Conservation (phyloP, 2,797 vertebrate genomes). For the Microctenopoma lineatum region DNA sequence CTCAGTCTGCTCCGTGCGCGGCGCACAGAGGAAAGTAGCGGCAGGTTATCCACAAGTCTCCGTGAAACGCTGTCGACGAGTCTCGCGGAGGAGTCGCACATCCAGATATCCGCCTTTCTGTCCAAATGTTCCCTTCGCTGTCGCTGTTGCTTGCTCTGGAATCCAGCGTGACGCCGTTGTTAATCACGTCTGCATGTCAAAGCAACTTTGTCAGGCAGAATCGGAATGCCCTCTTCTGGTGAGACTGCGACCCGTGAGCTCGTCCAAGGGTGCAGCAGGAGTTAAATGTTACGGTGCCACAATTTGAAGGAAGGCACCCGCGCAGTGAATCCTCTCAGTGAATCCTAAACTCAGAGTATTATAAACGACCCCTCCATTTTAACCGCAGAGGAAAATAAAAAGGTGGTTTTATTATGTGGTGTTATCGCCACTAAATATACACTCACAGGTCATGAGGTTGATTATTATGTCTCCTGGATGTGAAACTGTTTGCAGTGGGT, state of each 20-base stretch:
- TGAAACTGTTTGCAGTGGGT: neutral
- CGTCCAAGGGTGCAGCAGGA: slow-evolving; percentile 39
- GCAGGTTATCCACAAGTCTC: slow-evolving; percentile 59
- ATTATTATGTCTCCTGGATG: neutral
- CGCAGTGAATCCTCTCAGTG: neutral
- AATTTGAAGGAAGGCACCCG: slow-evolving; percentile 6
- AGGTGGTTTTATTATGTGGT: neutral
- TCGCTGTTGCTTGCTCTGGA: slow-evolving; percentile 52
- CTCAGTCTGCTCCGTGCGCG: slow-evolving; percentile 64
- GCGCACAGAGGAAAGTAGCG: slow-evolving; percentile 63
- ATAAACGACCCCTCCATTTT: neutral
- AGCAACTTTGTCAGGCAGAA: slow-evolving; percentile 83
- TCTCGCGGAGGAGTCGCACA: slow-evolving; percentile 21
- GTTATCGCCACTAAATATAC: neutral
- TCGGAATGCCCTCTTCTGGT: slow-evolving; percentile 87
- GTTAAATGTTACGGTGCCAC: slow-evolving; percentile 23
- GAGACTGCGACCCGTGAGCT: slow-evolving; percentile 72
- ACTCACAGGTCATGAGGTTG: neutral
- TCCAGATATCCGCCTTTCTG: slow-evolving; percentile 59
- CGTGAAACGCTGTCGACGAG: slow-evolving; percentile 33
- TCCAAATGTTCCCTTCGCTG: slow-evolving; percentile 40
- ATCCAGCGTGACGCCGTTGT: slow-evolving; percentile 64
- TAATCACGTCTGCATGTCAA: slow-evolving; percentile 76
- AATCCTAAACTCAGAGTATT: neutral
- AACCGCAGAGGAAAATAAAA: neutral